These are phyloP conservation scores for Acipenser ruthenus DNA, from an alignment of 2,797 vertebrate genomes.

Conservation along the genomic window DNA sequence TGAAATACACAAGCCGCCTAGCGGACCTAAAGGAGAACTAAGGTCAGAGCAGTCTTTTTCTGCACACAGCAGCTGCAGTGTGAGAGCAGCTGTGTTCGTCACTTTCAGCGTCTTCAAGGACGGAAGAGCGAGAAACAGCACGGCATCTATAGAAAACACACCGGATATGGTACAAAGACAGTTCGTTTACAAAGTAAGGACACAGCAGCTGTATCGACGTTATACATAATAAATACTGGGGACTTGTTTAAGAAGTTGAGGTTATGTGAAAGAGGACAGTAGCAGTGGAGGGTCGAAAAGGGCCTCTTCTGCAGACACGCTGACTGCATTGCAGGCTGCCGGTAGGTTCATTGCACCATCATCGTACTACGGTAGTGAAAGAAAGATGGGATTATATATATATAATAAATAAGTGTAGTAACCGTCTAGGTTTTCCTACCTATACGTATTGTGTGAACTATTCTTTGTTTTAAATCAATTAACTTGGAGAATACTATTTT, in stretches of 20 bases:
- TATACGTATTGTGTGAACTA: background rate
- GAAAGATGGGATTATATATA: background rate
- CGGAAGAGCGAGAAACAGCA: background rate
- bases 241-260: background rate
- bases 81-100: background rate
- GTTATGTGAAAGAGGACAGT: background rate
- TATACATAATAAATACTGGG: background rate
- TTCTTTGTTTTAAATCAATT: background rate
- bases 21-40: background rate
- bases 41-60: background rate
- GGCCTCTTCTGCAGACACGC: background rate
- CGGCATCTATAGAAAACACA: conserved; percentile 1
- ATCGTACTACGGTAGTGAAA: background rate
- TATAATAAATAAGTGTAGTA: background rate
- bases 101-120: conserved; percentile 10
- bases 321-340: background rate
- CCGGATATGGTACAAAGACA: conserved; percentile 18
- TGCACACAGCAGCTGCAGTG: background rate
- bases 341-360: background rate
- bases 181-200: conserved; percentile 16
- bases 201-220: background rate
- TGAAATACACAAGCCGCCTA: background rate
- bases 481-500: background rate
- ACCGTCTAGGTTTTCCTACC: background rate
- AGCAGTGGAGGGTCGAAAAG: background rate